Evolutionary conservation across 2,888 invertebrate species (phyloP).

Genomic region (Dexiosoma caninum): DNA sequence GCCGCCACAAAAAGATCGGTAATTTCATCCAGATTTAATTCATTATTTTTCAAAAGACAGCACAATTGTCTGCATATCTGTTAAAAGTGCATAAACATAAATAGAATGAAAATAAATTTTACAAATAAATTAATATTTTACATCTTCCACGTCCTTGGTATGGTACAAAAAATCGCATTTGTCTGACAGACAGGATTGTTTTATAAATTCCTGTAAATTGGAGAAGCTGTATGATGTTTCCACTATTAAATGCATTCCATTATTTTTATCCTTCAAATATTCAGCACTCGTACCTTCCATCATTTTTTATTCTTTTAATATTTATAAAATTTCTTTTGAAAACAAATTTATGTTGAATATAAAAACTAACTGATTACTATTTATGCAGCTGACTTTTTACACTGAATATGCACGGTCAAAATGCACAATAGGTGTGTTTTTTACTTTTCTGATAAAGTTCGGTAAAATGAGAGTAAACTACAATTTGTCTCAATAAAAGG

Average conservation of each 20-base stretch:
- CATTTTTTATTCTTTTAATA: no score
- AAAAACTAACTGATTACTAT: no score
- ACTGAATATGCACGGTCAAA: no score
- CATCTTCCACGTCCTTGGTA: constrained; percentile 53
- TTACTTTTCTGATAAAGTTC: no score
- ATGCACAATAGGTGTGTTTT: no score
- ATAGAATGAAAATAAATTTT: neutral
- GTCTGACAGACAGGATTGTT: constrained; percentile 50
- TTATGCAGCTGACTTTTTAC: no score
- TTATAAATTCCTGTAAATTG: constrained; percentile 54
- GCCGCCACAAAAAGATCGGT: constrained; percentile 66
- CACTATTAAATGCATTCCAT: constrained; percentile 62
- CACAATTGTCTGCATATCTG: constrained; percentile 65
- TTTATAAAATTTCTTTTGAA: no score
- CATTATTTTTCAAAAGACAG: constrained; percentile 58
- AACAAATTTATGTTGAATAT: no score
- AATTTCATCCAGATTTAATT: constrained; percentile 67
- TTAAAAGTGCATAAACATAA: constrained; percentile 51
- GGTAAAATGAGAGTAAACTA: no score
- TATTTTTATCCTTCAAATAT: constrained; percentile 54
- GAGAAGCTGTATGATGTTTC: constrained; percentile 60
- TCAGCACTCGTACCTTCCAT: constrained; percentile 34
- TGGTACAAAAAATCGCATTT: constrained; percentile 57
- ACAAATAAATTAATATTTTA: neutral
- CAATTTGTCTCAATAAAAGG: no score